Evolutionary conservation across 92 coral and sea anemone genomes (phyloP).

Genomic region (Palythoa caribaeorum): DNA sequence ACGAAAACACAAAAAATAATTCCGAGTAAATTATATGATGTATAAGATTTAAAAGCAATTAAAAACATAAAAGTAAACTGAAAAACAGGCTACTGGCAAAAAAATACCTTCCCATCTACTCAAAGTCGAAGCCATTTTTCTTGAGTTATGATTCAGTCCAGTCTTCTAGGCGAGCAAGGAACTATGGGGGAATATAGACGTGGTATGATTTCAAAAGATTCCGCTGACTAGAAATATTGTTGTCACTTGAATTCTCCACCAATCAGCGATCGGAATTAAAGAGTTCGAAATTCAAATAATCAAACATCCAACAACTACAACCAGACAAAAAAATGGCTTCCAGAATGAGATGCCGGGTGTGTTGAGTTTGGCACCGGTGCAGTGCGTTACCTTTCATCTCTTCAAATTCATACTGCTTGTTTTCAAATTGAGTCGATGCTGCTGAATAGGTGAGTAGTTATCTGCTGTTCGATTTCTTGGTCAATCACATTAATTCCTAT

Average conservation of each 20-base stretch:
- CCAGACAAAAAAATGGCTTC: conserved; percentile 24
- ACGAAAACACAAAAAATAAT: neutral
- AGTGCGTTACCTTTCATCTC: neutral
- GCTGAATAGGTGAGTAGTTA: conserved; percentile 16
- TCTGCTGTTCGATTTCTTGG: neutral
- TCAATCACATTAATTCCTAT: neutral
- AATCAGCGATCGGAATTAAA: conserved; percentile 55
- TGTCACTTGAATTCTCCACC: conserved; percentile 45
- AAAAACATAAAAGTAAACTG: neutral
- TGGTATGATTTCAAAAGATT: conserved; percentile 33
- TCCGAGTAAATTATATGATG: neutral
- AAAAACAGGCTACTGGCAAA: neutral
- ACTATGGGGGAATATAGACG: conserved; percentile 75
- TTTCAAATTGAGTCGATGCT: neutral
- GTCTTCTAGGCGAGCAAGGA: conserved; percentile 56
- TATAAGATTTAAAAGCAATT: neutral
- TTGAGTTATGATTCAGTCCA: conserved; percentile 75
- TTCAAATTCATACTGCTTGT: neutral
- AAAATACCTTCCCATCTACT: conserved; percentile 92
- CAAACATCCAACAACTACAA: neutral
- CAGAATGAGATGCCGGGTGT: conserved; percentile 5
- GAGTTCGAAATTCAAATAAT: conserved; percentile 78
- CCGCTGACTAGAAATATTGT: conserved; percentile 41
- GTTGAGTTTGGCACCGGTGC: neutral
- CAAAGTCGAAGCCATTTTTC: conserved; percentile 93